A percentile compares a stretch with the other conserved stretches of the same genome.
Evolutionary conservation across 2,797 vertebrate species (phyloP).

Genomic region (Margarornis squamiger): DNA sequence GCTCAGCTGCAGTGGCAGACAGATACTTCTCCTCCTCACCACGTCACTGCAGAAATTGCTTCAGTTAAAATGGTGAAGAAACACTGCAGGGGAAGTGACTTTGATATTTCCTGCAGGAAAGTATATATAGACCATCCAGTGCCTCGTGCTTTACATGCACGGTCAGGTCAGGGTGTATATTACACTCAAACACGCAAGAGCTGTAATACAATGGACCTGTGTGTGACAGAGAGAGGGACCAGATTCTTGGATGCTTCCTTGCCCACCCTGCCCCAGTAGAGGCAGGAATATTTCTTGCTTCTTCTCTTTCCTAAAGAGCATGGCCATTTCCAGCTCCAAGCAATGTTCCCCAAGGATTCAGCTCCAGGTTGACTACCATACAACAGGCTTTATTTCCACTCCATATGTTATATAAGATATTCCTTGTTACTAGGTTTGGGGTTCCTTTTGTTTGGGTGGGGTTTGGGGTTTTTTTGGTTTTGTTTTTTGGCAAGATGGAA

Average conservation of each 20-base stretch:
- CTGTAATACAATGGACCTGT: not conserved
- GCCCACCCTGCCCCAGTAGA: not conserved
- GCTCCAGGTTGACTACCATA: not conserved
- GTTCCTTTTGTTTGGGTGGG: no score
- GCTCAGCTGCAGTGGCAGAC: not conserved
- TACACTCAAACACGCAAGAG: not conserved
- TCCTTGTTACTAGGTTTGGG: not conserved
- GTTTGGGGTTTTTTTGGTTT: no score
- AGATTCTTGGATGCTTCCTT: not conserved
- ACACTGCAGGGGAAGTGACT: not conserved
- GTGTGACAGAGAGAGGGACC: not conserved
- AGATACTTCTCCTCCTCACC: not conserved
- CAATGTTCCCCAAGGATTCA: not conserved
- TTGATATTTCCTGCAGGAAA: not conserved
- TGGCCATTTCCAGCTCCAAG: not conserved
- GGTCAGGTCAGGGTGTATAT: not conserved
- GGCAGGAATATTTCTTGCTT: not conserved
- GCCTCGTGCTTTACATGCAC: accelerated
- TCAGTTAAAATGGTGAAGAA: not conserved
- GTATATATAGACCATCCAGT: not conserved
- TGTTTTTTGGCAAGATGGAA: not conserved
- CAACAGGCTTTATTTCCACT: not conserved
- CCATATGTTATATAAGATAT: not conserved
- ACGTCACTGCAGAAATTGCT: not conserved
- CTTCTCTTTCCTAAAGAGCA: not conserved